Conservation (phyloP, 2,797 vertebrate species). For the Acipenser transmontanus region DNA sequence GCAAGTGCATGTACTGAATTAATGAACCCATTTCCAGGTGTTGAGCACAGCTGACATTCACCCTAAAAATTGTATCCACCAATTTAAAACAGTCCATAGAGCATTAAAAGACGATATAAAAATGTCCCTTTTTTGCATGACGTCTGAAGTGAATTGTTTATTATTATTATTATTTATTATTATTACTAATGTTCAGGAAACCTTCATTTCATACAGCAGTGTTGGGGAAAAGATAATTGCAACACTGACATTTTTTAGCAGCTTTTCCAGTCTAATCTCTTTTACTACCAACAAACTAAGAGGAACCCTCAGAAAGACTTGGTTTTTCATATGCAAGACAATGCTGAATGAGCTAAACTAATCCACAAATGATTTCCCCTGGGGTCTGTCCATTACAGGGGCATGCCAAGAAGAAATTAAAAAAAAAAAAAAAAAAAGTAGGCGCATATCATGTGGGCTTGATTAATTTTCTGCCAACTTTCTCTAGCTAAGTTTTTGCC, state of each 20-base stretch:
- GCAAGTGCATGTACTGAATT: too few species aligned
- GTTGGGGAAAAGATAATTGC: background rate
- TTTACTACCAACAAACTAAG: background rate
- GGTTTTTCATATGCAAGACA: background rate
- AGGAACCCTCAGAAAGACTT: background rate
- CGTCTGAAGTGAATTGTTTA: too few species aligned
- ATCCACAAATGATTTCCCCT: background rate
- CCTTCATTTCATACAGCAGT: background rate
- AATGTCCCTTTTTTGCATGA: too few species aligned
- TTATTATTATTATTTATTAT: too few species aligned
- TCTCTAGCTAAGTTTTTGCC: too few species aligned
- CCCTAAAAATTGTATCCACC: too few species aligned
- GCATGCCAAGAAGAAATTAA: background rate
- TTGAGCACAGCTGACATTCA: too few species aligned
- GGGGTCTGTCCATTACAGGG: background rate
- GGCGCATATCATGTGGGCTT: too few species aligned
- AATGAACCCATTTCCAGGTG: too few species aligned
- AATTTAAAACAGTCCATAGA: too few species aligned
- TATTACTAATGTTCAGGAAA: too few species aligned
- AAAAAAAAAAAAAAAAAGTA: background rate
- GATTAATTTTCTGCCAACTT: background rate
- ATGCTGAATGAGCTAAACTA: slow-evolving; percentile 9
- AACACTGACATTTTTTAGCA: background rate
- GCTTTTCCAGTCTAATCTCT: background rate
- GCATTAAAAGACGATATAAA: too few species aligned